Percentiles rank a stretch among this genome's conserved stretches.
phyloP scores from a whole-genome alignment of 2,113 vertebrate genomes.

The Sinocyclocheilus rhinocerous region DNA sequence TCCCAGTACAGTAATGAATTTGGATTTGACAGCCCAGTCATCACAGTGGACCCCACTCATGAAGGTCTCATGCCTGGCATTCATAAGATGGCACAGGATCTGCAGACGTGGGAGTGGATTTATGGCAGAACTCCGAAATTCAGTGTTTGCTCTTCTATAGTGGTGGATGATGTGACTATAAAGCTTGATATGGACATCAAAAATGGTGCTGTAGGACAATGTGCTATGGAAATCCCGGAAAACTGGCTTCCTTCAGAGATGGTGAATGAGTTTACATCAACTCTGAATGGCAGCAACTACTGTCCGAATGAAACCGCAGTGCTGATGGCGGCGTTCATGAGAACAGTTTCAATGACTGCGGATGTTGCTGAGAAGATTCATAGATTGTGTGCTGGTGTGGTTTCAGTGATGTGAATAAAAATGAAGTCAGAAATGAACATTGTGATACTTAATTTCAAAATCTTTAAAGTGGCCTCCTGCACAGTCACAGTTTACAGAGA shows the following conservation, averaged over 20 bases:
- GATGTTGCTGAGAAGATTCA: slow-evolving; percentile 74
- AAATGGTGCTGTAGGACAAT: slow-evolving; percentile 81
- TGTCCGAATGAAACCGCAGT: slow-evolving; percentile 73
- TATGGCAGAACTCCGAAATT: slow-evolving; percentile 93
- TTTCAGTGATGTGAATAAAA: slow-evolving; percentile 79
- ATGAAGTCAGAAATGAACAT: background rate
- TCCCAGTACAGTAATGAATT: slow-evolving; percentile 80
- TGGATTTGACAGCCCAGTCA: slow-evolving; percentile 63
- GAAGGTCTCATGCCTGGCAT: slow-evolving; percentile 83
- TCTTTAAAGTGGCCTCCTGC: background rate
- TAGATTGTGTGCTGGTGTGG: slow-evolving; percentile 80
- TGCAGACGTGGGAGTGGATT: slow-evolving; percentile 89
- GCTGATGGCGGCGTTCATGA: slow-evolving; percentile 62
- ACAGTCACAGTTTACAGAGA: background rate
- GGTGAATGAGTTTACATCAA: slow-evolving; percentile 68
- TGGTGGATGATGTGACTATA: slow-evolving; percentile 69
- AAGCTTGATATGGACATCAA: slow-evolving; percentile 81
- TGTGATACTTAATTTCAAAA: background rate
- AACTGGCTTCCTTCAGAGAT: slow-evolving; percentile 80
- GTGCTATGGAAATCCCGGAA: slow-evolving; percentile 72
- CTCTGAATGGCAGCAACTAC: slow-evolving; percentile 81
- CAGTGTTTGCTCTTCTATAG: slow-evolving; percentile 74
- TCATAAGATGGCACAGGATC: slow-evolving; percentile 71
- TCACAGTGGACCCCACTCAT: slow-evolving; percentile 80
- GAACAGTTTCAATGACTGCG: slow-evolving; percentile 61